Evolutionary conservation across 2,797 vertebrate species (phyloP), one percentile per base, ranked within the genome.

Genomic region (Poecile montanus): DNA sequence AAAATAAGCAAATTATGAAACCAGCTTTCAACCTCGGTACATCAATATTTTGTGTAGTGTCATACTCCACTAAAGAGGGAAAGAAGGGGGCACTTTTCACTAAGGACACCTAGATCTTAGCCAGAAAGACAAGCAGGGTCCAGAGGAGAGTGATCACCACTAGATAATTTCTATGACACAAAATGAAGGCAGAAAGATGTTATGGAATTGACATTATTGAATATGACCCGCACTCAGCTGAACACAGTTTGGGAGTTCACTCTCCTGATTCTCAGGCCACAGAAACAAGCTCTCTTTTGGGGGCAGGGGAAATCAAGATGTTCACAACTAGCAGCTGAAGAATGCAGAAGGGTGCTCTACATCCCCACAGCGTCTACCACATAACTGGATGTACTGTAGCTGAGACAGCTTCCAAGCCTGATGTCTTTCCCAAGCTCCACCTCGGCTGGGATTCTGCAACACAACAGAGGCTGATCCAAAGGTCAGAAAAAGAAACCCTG

Each of bases 401-500:
- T 54, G 38, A 73, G 56, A 82, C 30, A 71, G 48, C 45, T 73
- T 80, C 80, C 80, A 88, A 81, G 34, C 27, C 66, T 85, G 75
- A 74, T 75, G 68, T 75, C 65, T 44, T 71, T 85, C 68, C 65
- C 75, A 65, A 89, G 54, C 42, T 90, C 54, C 70, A 82, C 30
- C 53, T 90, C 7, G 0, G 53, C 65, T 87, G 72, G 21, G 62
- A 87, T 74, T 93, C 91, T 84, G 71, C 81, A 91, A 77, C 15
- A 61, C 0, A 4, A 65, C 40, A 71, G 77, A 76, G 73, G 79
- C 71, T 86, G 92, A 86, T 90, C 85, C 95, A 95, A 70, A 85
- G 83, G 80, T 84, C 85, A 94, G 88, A 18, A 88, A 72, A 81
- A 91, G 85, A 88, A 96, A 86, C 32, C 23, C 66, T 84, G 48